Conservation (phyloP, 2,113 vertebrate genomes). For the Casuarius casuarius region DNA sequence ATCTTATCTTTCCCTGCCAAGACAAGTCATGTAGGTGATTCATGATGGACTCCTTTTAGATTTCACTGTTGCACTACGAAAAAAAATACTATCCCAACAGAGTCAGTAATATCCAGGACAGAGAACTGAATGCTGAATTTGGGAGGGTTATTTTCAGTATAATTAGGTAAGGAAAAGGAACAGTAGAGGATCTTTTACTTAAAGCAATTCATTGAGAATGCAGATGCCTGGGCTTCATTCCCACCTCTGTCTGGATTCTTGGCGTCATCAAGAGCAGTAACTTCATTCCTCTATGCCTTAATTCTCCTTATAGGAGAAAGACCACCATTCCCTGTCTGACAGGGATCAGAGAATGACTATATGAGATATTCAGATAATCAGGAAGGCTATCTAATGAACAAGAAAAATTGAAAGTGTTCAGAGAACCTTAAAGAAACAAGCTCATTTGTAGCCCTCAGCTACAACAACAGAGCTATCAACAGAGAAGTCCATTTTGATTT, state of each 20-base stretch:
- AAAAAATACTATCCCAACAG: neutral
- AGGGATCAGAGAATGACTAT: neutral
- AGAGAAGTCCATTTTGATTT: neutral
- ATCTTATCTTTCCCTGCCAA: neutral
- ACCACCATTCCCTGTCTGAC: neutral
- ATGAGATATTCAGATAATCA: neutral
- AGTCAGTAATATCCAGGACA: neutral
- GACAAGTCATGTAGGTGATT: neutral
- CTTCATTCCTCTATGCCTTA: neutral
- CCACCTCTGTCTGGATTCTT: neutral
- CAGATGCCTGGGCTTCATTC: neutral
- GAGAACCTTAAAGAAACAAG: neutral
- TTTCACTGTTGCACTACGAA: neutral
- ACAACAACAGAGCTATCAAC: neutral
- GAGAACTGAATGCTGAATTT: neutral
- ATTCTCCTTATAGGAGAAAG: neutral
- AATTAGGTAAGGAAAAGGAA: no score
- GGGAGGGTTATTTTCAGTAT: no score
- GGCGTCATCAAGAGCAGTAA: neutral
- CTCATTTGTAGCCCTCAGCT: neutral
- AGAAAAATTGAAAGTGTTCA: neutral
- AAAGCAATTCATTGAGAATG: no score
- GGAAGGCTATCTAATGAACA: neutral
- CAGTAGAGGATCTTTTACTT: no score
- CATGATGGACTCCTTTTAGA: neutral